phyloP scores from a whole-genome alignment of 2,888 invertebrate species.

The Tenthredo amoena region DNA sequence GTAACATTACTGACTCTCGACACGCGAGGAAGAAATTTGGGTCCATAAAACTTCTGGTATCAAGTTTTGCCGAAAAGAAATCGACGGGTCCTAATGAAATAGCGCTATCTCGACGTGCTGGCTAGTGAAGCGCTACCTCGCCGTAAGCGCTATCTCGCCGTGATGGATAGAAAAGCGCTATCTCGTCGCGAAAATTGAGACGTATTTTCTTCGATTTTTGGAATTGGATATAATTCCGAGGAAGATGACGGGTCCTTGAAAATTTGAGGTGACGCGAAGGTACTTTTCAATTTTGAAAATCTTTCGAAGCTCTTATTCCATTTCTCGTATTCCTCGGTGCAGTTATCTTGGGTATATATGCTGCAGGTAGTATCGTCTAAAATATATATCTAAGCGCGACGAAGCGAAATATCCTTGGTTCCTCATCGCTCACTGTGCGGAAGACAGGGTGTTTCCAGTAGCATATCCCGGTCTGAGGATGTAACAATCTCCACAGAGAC shows the following conservation, averaged over 20 bases:
- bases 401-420: constrained; percentile 21
- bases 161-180: no score
- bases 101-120: no score
- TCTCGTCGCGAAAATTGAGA: no score
- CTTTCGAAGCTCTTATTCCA: neutral
- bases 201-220: no score
- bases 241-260: no score
- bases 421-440: constrained; percentile 21
- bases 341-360: neutral
- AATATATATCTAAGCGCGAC: neutral
- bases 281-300: no score
- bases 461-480: neutral
- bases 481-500: constrained; percentile 25
- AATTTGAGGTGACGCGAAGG: no score
- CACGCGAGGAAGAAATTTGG: neutral
- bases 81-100: no score
- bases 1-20: neutral
- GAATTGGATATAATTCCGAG: no score
- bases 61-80: no score
- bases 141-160: no score
- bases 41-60: neutral
- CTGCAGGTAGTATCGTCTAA: neutral
- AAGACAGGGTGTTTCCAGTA: constrained; percentile 28
- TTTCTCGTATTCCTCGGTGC: neutral
- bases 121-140: no score